These are phyloP conservation scores for Haliclona indistincta DNA, from an alignment of 37 sponge, comb jelly and placozoan species.

Conservation along the genomic window DNA sequence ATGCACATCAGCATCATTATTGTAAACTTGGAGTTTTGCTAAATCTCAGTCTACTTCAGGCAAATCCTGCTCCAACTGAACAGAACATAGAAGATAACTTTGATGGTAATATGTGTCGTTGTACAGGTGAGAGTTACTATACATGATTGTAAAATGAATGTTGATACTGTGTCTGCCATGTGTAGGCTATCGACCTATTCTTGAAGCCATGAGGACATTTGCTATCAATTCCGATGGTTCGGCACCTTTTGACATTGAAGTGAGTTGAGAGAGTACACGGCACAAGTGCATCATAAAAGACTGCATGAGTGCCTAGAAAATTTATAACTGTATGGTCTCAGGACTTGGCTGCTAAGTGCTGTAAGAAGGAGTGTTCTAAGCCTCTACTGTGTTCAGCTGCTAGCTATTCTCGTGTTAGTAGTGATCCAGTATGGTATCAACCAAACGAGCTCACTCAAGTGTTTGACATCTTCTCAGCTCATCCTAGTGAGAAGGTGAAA, in stretches of 20 bases:
- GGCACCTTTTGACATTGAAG: slow-evolving; percentile 65
- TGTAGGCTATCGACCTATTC: slow-evolving; percentile 77
- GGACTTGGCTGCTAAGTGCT: not conserved
- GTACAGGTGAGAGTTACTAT: too few relatives aligned
- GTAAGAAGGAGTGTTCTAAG: too few relatives aligned
- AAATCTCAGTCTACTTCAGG: slow-evolving; percentile 23
- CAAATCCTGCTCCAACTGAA: slow-evolving; percentile 24
- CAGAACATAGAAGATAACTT: slow-evolving; percentile 42
- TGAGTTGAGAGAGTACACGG: not conserved
- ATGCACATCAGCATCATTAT: too few relatives aligned
- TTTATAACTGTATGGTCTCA: not conserved
- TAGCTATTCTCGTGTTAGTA: not conserved
- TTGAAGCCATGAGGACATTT: slow-evolving; percentile 86
- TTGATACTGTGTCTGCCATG: too few relatives aligned
- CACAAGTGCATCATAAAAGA: too few relatives aligned
- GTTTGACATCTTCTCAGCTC: slow-evolving; percentile 26
- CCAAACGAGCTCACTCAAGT: slow-evolving; percentile 51
- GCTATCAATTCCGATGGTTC: slow-evolving; percentile 27
- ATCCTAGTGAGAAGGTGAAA: slow-evolving; percentile 20
- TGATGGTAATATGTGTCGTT: slow-evolving; percentile 68
- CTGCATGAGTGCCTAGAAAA: too few relatives aligned
- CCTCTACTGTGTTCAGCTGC: too few relatives aligned
- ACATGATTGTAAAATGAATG: too few relatives aligned
- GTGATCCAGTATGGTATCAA: slow-evolving; percentile 58
- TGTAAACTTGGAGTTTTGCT: too few relatives aligned